Conservation (phyloP, 1,140 invertebrate species). For the Drosophila ogumai region DNA sequence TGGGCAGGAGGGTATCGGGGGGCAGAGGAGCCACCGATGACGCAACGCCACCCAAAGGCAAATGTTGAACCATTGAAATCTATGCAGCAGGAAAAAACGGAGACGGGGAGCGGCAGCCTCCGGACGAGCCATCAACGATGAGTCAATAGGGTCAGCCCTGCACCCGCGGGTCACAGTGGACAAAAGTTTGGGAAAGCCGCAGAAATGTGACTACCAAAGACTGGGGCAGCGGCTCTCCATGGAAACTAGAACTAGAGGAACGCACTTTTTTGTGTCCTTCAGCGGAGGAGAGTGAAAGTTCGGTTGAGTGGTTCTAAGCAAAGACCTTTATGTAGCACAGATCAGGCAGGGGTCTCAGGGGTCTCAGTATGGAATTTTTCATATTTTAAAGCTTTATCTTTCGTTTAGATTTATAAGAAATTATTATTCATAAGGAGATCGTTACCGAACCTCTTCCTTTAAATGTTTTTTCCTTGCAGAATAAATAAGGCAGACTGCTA, state of each 20-base stretch:
- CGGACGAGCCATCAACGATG: constrained; percentile 74
- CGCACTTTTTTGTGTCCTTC: constrained; percentile 8
- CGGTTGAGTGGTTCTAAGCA: neutral
- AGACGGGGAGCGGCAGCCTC: constrained; percentile 11
- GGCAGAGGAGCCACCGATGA: constrained; percentile 59
- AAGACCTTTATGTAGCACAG: no score
- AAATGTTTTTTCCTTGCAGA: no score
- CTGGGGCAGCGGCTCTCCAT: neutral
- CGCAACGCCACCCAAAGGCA: constrained; percentile 69
- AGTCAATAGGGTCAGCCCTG: constrained; percentile 70
- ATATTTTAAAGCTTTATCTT: neutral
- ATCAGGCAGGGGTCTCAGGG: neutral
- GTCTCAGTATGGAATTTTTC: no score
- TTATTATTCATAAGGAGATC: neutral
- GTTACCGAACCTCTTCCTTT: neutral
- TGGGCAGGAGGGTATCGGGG: constrained; percentile 1
- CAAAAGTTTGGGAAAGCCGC: constrained; percentile 25
- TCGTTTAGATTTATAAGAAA: neutral
- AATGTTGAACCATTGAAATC: constrained; percentile 72
- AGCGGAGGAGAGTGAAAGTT: constrained; percentile 30
- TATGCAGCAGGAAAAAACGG: constrained; percentile 54
- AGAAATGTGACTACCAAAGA: constrained; percentile 5
- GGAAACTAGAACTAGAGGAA: constrained; percentile 10
- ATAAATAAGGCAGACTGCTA: neutral
- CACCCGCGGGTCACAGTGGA: constrained; percentile 68